phyloP scores from a whole-genome alignment of 2,888 invertebrate genomes.

The Clivina fossor region DNA sequence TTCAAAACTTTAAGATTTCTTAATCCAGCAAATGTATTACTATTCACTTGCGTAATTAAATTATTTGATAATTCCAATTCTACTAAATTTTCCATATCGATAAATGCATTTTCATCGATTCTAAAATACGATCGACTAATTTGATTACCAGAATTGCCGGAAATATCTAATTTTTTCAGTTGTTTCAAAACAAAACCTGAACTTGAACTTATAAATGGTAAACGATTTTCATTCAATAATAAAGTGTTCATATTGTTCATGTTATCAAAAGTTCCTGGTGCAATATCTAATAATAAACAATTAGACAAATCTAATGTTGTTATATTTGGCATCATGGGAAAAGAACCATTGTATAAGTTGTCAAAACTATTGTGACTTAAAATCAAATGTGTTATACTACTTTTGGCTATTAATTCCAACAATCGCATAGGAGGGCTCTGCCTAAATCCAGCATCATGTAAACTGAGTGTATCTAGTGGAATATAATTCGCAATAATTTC shows the following conservation, averaged over 20 bases:
- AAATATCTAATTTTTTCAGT: slow-evolving; percentile 57
- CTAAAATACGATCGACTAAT: slow-evolving; percentile 56
- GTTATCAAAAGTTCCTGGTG: slow-evolving; percentile 55
- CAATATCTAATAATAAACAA: slow-evolving; percentile 56
- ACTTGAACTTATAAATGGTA: slow-evolving; percentile 57
- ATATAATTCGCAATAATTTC: slow-evolving; percentile 51
- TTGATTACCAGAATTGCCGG: slow-evolving; percentile 55
- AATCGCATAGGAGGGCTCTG: slow-evolving; percentile 55
- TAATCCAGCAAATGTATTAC: slow-evolving; percentile 58
- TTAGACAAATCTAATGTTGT: slow-evolving; percentile 59
- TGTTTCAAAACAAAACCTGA: slow-evolving; percentile 56
- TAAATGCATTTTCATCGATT: slow-evolving; percentile 56
- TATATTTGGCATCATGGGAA: slow-evolving; percentile 60
- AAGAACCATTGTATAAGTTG: slow-evolving; percentile 54
- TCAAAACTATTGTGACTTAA: slow-evolving; percentile 62
- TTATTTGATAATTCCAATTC: slow-evolving; percentile 60
- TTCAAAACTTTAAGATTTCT: slow-evolving; percentile 55
- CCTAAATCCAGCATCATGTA: slow-evolving; percentile 59
- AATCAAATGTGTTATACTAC: slow-evolving; percentile 55
- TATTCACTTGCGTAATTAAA: slow-evolving; percentile 56
- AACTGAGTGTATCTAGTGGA: slow-evolving; percentile 54
- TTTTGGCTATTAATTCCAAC: slow-evolving; percentile 56
- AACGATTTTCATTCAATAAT: slow-evolving; percentile 57
- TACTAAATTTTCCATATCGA: slow-evolving; percentile 54
- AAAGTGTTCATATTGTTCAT: slow-evolving; percentile 59